Percentiles rank a stretch among this genome's conserved stretches.
Evolutionary conservation across 2,888 invertebrate species (phyloP).

Genomic region (Philereme vetulata): DNA sequence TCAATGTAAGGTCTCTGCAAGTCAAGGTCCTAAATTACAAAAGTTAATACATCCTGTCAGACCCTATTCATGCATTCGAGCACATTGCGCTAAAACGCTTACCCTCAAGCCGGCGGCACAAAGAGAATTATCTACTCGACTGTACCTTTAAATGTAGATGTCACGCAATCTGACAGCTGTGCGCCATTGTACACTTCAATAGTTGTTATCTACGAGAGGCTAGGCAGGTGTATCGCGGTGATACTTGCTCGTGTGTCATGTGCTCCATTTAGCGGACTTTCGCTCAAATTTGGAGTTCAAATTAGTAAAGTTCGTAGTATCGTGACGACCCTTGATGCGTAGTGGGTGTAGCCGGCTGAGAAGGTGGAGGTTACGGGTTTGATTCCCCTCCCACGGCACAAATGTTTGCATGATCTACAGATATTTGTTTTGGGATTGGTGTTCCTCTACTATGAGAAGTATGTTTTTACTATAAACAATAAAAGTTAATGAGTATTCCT

Average conservation of each 20-base stretch:
- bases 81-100: constrained; percentile 50
- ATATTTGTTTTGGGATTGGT: too few relatives aligned
- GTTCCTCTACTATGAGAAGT: too few relatives aligned
- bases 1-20: constrained; percentile 41
- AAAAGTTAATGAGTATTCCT: too few relatives aligned
- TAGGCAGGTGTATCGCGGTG: neutral
- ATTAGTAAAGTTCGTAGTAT: too few relatives aligned
- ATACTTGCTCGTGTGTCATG: neutral
- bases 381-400: too few relatives aligned
- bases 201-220: constrained; percentile 44
- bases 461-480: too few relatives aligned
- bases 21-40: constrained; percentile 50
- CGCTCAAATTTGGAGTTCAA: too few relatives aligned
- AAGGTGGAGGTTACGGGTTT: too few relatives aligned
- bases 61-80: constrained; percentile 56
- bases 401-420: too few relatives aligned
- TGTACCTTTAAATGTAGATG: constrained; percentile 46
- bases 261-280: neutral
- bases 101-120: constrained; percentile 44
- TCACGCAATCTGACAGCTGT: constrained; percentile 48
- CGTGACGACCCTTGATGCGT: too few relatives aligned
- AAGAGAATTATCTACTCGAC: constrained; percentile 51
- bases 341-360: too few relatives aligned
- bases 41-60: constrained; percentile 57
- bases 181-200: constrained; percentile 48